phyloP scores from a whole-genome alignment of 1,140 invertebrate genomes.

The Zaprionus inermis region DNA sequence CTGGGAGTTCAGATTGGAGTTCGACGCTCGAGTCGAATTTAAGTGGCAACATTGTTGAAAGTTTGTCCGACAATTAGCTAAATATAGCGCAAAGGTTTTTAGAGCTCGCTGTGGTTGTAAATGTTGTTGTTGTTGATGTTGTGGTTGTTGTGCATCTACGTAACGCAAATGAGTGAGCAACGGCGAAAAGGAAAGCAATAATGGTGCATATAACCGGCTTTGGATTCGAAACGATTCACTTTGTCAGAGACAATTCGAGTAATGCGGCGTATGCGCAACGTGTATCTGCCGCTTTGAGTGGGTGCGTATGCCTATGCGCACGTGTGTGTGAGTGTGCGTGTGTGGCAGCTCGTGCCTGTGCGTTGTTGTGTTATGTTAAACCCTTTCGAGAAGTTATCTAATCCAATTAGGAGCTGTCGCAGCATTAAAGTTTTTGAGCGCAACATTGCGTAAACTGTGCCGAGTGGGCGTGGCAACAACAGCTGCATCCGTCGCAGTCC shows the following conservation, averaged over 20 bases:
- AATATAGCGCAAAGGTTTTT: slow-evolving; percentile 58
- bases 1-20: slow-evolving; percentile 38
- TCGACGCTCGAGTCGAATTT: slow-evolving; percentile 27
- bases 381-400: slow-evolving; percentile 78
- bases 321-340: neutral
- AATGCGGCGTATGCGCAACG: slow-evolving; percentile 59
- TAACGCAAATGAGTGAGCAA: slow-evolving; percentile 64
- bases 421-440: slow-evolving; percentile 62
- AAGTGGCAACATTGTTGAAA: slow-evolving; percentile 74
- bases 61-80: slow-evolving; percentile 73
- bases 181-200: slow-evolving; percentile 54
- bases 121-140: slow-evolving; percentile 13
- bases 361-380: slow-evolving; percentile 45
- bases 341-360: neutral
- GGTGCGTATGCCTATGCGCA: neutral
- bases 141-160: slow-evolving; percentile 49
- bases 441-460: slow-evolving; percentile 61
- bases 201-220: slow-evolving; percentile 65
- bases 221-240: slow-evolving; percentile 60
- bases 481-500: neutral
- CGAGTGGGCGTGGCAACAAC: slow-evolving; percentile 28
- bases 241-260: slow-evolving; percentile 44
- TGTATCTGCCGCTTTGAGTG: slow-evolving; percentile 39
- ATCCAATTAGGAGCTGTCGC: slow-evolving; percentile 76
- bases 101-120: slow-evolving; percentile 16